Conservation (phyloP, 2,888 invertebrate genomes). For the Pimpla rufipes region DNA sequence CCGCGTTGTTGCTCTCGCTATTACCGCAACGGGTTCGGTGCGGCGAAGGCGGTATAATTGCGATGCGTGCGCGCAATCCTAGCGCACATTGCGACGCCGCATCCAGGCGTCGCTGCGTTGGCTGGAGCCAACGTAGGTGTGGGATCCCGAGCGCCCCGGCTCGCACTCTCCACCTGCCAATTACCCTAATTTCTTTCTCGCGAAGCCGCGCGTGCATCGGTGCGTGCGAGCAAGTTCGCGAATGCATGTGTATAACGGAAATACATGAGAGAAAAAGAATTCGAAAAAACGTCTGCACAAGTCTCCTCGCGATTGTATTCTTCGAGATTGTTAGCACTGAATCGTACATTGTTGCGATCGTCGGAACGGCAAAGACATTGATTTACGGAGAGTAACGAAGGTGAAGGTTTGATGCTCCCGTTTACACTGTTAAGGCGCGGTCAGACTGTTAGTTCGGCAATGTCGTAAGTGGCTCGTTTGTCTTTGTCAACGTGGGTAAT, state of each 20-base stretch:
- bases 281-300: background rate
- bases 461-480: too few relatives aligned
- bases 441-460: too few relatives aligned
- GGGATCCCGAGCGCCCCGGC: conserved; percentile 38
- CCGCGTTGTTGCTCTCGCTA: conserved; percentile 17
- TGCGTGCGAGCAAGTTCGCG: conserved; percentile 37
- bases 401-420: too few relatives aligned
- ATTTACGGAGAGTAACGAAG: too few relatives aligned
- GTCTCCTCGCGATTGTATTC: background rate
- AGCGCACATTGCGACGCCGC: conserved; percentile 4
- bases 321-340: background rate
- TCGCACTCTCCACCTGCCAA: conserved; percentile 53
- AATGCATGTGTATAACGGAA: conserved; percentile 12
- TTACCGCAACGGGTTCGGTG: background rate
- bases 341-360: too few relatives aligned
- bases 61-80: conserved; percentile 38
- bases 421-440: too few relatives aligned
- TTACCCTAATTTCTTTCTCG: conserved; percentile 57
- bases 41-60: conserved; percentile 25
- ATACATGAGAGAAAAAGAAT: conserved; percentile 13
- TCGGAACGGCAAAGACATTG: too few relatives aligned
- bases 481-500: too few relatives aligned
- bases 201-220: conserved; percentile 28
- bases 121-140: conserved; percentile 25
- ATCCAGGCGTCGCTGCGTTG: conserved; percentile 4